Conservation (phyloP, 2,113 vertebrate genomes). For the Ciconia maguari region DNA sequence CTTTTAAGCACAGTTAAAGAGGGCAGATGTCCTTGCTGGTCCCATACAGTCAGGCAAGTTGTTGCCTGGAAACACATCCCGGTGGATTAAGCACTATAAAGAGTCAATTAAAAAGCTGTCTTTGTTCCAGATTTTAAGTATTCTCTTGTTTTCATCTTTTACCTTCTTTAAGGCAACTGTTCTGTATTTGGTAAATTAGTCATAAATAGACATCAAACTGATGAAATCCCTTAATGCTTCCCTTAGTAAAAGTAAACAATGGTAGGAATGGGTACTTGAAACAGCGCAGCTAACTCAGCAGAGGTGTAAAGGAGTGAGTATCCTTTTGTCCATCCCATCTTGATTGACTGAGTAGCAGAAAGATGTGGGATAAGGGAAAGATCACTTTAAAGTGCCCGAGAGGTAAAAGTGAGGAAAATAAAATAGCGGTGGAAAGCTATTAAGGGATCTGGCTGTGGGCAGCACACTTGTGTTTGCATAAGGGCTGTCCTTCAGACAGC, state of each 20-base stretch:
- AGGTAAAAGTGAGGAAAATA: conserved; percentile 30
- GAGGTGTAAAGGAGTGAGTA: neutral
- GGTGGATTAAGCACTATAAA: neutral
- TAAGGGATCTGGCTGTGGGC: conserved; percentile 32
- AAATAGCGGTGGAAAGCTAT: neutral
- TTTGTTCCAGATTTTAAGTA: neutral
- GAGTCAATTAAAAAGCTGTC: conserved; percentile 23
- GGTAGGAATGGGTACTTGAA: neutral
- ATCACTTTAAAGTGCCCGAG: neutral
- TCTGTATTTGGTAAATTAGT: neutral
- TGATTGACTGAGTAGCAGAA: conserved; percentile 8
- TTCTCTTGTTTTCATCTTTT: neutral
- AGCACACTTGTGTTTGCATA: conserved; percentile 52
- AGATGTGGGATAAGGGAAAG: conserved; percentile 2
- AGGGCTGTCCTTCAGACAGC: conserved; percentile 48
- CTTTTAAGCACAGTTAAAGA: conserved; percentile 19
- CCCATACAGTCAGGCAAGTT: conserved; percentile 32
- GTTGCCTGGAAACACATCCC: conserved; percentile 50
- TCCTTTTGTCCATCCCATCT: neutral
- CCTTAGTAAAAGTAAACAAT: neutral
- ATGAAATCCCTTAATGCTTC: neutral
- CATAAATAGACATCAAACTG: neutral
- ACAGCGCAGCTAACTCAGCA: neutral
- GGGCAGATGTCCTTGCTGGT: conserved; percentile 12
- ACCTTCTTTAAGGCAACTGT: neutral